Evolutionary conservation across 23 tunicate genomes (phyloP).

Genomic region (Oikopleura albicans): DNA sequence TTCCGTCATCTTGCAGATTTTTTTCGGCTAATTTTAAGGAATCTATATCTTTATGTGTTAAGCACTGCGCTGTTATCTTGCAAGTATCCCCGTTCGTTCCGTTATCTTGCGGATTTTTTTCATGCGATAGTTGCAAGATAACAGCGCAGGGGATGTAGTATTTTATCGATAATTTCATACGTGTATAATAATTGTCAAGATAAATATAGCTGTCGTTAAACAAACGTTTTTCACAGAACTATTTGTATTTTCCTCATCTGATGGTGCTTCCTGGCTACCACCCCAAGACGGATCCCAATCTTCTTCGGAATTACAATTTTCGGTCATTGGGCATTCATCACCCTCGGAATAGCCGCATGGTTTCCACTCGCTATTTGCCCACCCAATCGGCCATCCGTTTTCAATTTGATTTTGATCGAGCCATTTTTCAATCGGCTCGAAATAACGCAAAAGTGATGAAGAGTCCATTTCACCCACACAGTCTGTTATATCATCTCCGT

Average conservation of each 20-base stretch:
- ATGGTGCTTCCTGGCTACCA: not conserved
- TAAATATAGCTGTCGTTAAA: too few relatives aligned
- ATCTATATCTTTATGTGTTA: too few relatives aligned
- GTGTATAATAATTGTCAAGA: too few relatives aligned
- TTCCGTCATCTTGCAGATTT: too few relatives aligned
- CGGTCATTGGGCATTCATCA: not conserved
- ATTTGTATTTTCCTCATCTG: not conserved
- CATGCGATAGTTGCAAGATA: too few relatives aligned
- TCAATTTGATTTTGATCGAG: not conserved
- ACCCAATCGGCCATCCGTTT: not conserved
- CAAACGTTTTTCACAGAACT: too few relatives aligned
- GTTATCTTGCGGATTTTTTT: too few relatives aligned
- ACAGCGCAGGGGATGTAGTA: too few relatives aligned
- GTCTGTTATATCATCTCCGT: not conserved
- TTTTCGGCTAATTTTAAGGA: too few relatives aligned
- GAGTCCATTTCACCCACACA: constrained; percentile 25
- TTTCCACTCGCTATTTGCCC: not conserved
- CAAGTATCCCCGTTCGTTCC: too few relatives aligned
- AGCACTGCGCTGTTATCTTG: too few relatives aligned
- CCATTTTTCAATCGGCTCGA: constrained; percentile 31
- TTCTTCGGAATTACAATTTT: not conserved
- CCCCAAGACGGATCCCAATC: not conserved
- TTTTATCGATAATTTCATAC: too few relatives aligned
- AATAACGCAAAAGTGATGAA: constrained; percentile 26
- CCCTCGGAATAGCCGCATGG: not conserved